Evolutionary conservation across 2,797 vertebrate genomes (phyloP), one percentile per base, ranked within the genome.

Genomic region (Tolypeutes matacus): DNA sequence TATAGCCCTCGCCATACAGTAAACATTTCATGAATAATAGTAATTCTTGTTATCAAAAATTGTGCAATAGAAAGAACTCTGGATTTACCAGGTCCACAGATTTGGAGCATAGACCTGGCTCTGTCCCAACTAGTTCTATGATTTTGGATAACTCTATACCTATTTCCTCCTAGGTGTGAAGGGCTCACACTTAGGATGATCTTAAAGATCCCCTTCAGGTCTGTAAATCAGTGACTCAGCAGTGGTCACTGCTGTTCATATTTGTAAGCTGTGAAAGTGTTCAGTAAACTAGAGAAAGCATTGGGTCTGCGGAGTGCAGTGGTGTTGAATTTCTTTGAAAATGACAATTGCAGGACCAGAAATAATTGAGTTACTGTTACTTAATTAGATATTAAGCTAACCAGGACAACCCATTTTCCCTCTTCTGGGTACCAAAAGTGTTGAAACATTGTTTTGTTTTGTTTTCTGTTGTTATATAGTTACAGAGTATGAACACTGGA

Each of bases 221-320:
- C 75, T n/a, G 36, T 67, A 73, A 75, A 15, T 39, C 60, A 3
- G 3, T 60, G 70, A 2, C 84, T 15, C 36, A 15, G 21, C 58
- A 1, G 10, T 6, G 14, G 31, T 72, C 75, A 17, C 17, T 9
- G 72, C 9, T 5, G 0, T 77, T 46, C n/a, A 3, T 4, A 0
- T 7, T 49, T 92, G 51, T 29, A 8, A 25, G 23, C n/a, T 36
- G 51, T 23, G 29, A 4, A 23, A 7, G 7, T 0, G 0, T 39
- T 75, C 15, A n/a, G 39, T 2, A 4, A 4, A 27, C 62, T 58
- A 23, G 2, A 27, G 95, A 14, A 42, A 31, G 29, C 60, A 0
- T 25, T 23, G 0, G 15, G n/a, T 23, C 29, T 29, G 29, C n/a
- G 27, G 15, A 73, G 29, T 25, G 11, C 53, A 0, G 0, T 5